Evolutionary conservation across 2,113 vertebrate genomes (phyloP).

Genomic region (Bambusicola thoracicus): DNA sequence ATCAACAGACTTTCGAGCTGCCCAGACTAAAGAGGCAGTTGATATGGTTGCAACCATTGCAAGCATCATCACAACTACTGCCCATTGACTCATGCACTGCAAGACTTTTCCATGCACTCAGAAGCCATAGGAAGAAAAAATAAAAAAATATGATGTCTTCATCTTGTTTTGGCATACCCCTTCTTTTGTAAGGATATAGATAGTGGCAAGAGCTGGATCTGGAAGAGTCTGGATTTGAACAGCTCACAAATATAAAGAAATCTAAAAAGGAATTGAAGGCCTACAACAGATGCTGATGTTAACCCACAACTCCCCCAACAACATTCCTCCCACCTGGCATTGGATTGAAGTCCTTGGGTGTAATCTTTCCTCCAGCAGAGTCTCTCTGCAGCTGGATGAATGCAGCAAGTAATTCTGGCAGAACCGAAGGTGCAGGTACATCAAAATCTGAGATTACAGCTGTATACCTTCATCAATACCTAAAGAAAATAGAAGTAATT

Average conservation of each 20-base stretch:
- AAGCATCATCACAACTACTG: too few species aligned
- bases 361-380: not conserved
- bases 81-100: not conserved
- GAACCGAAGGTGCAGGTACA: rapidly evolving
- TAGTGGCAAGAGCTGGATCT: not conserved
- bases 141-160: not conserved
- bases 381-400: not conserved
- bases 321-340: not conserved
- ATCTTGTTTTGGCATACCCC: not conserved
- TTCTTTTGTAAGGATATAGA: rapidly evolving
- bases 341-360: not conserved
- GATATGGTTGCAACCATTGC: rapidly evolving
- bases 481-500: not conserved
- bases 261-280: not conserved
- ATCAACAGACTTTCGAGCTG: not conserved
- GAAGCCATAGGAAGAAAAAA: not conserved
- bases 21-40: not conserved
- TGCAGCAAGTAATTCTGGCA: rapidly evolving
- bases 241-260: not conserved
- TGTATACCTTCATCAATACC: not conserved
- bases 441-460: not conserved
- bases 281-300: not conserved
- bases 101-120: not conserved
- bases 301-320: not conserved
- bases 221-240: not conserved